These are phyloP conservation scores for Danionella dracula DNA, from an alignment of 2,797 vertebrate species.

Conservation along the genomic window DNA sequence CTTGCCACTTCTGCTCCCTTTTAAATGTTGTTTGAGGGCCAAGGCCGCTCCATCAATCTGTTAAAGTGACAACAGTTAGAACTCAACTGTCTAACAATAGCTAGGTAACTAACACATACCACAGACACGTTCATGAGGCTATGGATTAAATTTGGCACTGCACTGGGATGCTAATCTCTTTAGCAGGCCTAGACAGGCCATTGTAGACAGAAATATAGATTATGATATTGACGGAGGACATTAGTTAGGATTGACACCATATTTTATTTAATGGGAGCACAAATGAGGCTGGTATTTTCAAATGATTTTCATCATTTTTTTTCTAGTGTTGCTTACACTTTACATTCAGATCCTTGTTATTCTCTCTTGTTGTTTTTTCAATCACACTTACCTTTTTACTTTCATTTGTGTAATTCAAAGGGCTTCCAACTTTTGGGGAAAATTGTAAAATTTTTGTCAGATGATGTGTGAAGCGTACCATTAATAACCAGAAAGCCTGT, in stretches of 20 bases:
- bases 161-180: slow-evolving; percentile 59
- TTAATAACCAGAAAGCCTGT: too few relatives aligned
- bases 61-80: slow-evolving; percentile 41
- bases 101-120: slow-evolving; percentile 22
- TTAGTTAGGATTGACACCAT: neutral
- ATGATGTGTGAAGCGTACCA: too few relatives aligned
- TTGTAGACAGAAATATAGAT: slow-evolving; percentile 45
- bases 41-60: slow-evolving; percentile 22
- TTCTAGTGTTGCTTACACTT: too few relatives aligned
- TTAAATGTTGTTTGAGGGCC: slow-evolving; percentile 11
- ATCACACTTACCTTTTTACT: too few relatives aligned
- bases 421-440: too few relatives aligned
- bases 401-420: too few relatives aligned
- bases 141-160: slow-evolving; percentile 62
- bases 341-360: too few relatives aligned
- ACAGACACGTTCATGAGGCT: slow-evolving; percentile 52
- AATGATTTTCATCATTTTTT: too few relatives aligned
- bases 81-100: slow-evolving; percentile 40
- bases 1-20: slow-evolving; percentile 12
- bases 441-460: too few relatives aligned
- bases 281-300: neutral
- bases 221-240: slow-evolving; percentile 39
- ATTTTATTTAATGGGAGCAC: neutral
- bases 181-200: slow-evolving; percentile 53
- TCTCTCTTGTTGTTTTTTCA: too few relatives aligned